Base-by-base conservation (phyloP, 2,888 invertebrate genomes). In the Melanostoma scalare region DNA sequence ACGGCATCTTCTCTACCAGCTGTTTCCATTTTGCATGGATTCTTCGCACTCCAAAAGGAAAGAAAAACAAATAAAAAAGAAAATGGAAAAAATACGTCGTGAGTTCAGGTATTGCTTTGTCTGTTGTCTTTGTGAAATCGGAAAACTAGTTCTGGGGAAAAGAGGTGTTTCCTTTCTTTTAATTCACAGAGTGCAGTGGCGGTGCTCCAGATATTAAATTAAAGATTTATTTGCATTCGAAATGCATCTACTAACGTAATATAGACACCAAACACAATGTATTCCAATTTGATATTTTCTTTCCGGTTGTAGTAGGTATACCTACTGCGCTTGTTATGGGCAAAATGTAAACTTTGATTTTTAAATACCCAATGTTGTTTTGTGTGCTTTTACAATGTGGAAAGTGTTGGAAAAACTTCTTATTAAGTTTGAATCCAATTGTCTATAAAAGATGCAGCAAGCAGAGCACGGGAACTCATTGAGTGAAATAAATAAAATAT, bases 1-100 rank as follows among this genome's bases (percentile, higher is more conserved):
- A 67, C 60, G 48, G 58, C 60, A 63, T 73, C 50, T 58, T 65
- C 42, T 36, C 44, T 60, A 50, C 67, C 81, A 82, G 81, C 81
- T 82, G 81, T 73, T 77, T 81, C 55, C 40, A 48, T 67, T 73
- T 73, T 72, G 60, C 60, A 42, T 61, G 71, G 30, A 68, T 72
- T 68, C 30, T 68, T 52, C 20, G 20, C 55, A n/a, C 20, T 79
- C 31, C 50, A 69, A 74, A 42, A 38, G 60, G 61, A 36, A 60
- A 30, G 50, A 63, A 36, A 38, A 46, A 42, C 10, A 46, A 31
- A 33, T 50, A 44, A 33, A 33, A 60, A 48, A 63, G 46, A 46
- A 63, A 48, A 38, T 63, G 61, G 35, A 48, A 46, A 46, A 36
- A 4, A 20, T 61, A 35, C 35, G 53, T 42, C 48, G 50, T 69